Evolutionary conservation across 2,797 vertebrate genomes (phyloP).

Genomic region (Lithobates pipiens): DNA sequence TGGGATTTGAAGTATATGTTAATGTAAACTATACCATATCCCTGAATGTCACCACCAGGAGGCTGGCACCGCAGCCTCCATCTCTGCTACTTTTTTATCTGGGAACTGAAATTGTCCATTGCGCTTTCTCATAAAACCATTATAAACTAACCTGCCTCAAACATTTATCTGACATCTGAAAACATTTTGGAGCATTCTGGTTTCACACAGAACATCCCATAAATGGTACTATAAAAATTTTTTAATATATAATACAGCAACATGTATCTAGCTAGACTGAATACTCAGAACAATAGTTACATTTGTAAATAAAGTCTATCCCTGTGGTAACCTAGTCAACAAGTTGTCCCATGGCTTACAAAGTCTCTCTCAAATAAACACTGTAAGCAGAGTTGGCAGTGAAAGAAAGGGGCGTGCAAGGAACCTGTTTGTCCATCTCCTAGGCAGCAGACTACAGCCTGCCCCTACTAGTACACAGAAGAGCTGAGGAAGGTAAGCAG

Average conservation of each 20-base stretch:
- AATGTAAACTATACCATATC: too few species aligned
- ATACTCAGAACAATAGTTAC: background rate
- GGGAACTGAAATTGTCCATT: too few species aligned
- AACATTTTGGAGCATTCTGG: too few species aligned
- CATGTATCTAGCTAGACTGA: background rate
- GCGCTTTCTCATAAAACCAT: too few species aligned
- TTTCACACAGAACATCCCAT: too few species aligned
- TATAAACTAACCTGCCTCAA: too few species aligned
- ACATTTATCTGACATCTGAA: too few species aligned
- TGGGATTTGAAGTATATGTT: too few species aligned
- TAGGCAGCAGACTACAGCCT: constrained; percentile 50
- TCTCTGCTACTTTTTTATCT: too few species aligned
- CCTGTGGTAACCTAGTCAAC: background rate
- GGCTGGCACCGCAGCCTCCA: too few species aligned
- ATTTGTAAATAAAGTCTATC: background rate
- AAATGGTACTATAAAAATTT: too few species aligned
- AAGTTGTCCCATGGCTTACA: background rate
- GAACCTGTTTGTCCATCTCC: constrained; percentile 62
- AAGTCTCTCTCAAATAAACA: background rate
- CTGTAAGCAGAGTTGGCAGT: background rate
- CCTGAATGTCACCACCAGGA: too few species aligned
- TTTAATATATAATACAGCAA: background rate
- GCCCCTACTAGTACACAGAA: background rate
- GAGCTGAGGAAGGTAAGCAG: constrained; percentile 17
- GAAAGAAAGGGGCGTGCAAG: constrained; percentile 4